Percentiles rank a stretch among this genome's conserved stretches.
phyloP scores from a whole-genome alignment of 23 tunicate species.

The Phallusia fumigata region DNA sequence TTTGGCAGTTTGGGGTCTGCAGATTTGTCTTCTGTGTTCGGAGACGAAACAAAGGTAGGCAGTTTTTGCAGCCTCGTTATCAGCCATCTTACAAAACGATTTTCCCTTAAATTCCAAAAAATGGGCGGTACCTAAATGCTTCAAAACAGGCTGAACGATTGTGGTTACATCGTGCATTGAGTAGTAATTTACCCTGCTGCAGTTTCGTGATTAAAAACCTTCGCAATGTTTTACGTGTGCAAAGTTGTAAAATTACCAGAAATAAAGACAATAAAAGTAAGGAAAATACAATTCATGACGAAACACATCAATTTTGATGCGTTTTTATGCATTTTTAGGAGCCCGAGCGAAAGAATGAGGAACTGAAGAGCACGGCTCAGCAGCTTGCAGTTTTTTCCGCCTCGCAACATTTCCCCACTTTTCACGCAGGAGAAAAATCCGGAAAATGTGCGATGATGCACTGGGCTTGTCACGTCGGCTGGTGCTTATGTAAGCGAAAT shows the following conservation, averaged over 20 bases:
- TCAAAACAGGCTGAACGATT: too few relatives aligned
- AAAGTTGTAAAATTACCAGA: too few relatives aligned
- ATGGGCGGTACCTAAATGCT: too few relatives aligned
- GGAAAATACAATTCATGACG: too few relatives aligned
- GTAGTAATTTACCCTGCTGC: too few relatives aligned
- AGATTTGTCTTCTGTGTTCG: conserved; percentile 31
- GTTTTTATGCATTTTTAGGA: background rate
- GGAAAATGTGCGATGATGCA: conserved; percentile 69
- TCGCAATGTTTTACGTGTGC: too few relatives aligned
- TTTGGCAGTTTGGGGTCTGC: conserved; percentile 5
- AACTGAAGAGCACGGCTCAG: conserved; percentile 47
- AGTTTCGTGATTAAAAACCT: too few relatives aligned
- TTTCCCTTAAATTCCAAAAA: too few relatives aligned
- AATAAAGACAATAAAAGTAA: too few relatives aligned
- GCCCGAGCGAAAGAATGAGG: background rate
- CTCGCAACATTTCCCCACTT: conserved; percentile 63
- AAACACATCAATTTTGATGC: too few relatives aligned
- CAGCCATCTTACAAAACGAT: too few relatives aligned
- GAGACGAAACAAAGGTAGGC: conserved; percentile 32
- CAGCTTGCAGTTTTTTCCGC: conserved; percentile 71
- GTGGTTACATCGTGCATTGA: too few relatives aligned
- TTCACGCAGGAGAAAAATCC: conserved; percentile 7
- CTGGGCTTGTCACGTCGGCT: conserved; percentile 92
- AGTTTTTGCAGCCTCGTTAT: background rate
- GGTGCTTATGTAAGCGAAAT: conserved; percentile 83